A percentile compares a stretch with the other conserved stretches of the same genome.
These are phyloP conservation scores for Eueides isabella DNA, from an alignment of 1,140 invertebrate genomes.

Conservation along the genomic window DNA sequence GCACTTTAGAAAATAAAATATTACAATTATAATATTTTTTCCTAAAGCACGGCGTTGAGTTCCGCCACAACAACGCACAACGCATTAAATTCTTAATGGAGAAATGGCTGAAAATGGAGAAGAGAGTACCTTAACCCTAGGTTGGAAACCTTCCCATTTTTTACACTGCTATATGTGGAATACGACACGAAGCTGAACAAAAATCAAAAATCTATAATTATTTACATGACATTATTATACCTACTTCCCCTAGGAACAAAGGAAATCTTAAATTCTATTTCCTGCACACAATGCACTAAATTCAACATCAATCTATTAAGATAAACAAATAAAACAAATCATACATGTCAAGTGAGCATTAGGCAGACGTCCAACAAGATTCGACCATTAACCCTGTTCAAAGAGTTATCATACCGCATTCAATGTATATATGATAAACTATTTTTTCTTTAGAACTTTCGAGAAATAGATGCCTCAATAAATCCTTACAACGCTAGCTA, in stretches of 20 bases:
- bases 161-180: no score
- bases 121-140: no score
- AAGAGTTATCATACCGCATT: conserved; percentile 46
- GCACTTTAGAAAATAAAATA: no score
- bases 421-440: conserved; percentile 49
- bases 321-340: conserved; percentile 45
- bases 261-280: not conserved
- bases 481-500: conserved; percentile 14
- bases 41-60: no score
- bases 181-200: no score
- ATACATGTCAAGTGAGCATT: conserved; percentile 58
- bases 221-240: no score
- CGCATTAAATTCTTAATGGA: no score
- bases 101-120: no score
- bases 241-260: not conserved
- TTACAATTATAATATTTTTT: no score
- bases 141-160: no score
- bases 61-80: no score
- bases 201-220: no score
- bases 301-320: not conserved
- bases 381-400: conserved; percentile 56
- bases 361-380: conserved; percentile 62
- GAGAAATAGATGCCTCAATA: conserved; percentile 29
- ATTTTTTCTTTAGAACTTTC: conserved; percentile 17
- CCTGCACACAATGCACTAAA: not conserved